phyloP scores from a whole-genome alignment of 2,797 vertebrate species.

The Chloroceryle amazona region DNA sequence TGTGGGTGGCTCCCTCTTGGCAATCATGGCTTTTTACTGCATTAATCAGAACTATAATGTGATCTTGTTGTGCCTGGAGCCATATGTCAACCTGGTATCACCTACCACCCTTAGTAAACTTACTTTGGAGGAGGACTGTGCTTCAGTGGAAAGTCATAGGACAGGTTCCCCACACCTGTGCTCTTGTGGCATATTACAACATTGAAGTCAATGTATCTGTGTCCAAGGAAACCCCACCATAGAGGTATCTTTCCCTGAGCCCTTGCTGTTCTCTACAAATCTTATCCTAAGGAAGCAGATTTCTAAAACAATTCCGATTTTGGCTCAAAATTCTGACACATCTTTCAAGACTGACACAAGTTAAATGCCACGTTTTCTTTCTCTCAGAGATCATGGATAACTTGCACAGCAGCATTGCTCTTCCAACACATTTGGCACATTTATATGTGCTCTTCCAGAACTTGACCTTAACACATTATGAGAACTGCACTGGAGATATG shows the following conservation, averaged over 20 bases:
- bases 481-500: not conserved
- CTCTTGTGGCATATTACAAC: not conserved
- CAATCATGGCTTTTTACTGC: not conserved
- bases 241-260: not conserved
- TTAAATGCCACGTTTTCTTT: not conserved
- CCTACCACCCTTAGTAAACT: not conserved
- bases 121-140: not conserved
- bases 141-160: not conserved
- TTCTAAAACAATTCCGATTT: not conserved
- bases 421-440: not conserved
- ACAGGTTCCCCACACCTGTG: not conserved
- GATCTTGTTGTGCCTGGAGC: not conserved
- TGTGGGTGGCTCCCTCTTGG: conserved; percentile 22
- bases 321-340: not conserved
- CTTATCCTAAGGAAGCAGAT: not conserved
- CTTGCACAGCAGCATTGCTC: not conserved
- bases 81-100: not conserved
- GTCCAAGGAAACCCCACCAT: not conserved
- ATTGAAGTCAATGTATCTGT: not conserved
- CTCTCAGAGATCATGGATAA: not conserved
- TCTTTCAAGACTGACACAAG: not conserved
- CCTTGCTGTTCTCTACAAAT: not conserved
- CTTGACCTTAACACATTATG: not conserved
- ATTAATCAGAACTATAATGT: conserved; percentile 20
- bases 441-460: not conserved